phyloP scores from a whole-genome alignment of 2,113 vertebrate genomes.

The Rhabdomys dilectus region DNA sequence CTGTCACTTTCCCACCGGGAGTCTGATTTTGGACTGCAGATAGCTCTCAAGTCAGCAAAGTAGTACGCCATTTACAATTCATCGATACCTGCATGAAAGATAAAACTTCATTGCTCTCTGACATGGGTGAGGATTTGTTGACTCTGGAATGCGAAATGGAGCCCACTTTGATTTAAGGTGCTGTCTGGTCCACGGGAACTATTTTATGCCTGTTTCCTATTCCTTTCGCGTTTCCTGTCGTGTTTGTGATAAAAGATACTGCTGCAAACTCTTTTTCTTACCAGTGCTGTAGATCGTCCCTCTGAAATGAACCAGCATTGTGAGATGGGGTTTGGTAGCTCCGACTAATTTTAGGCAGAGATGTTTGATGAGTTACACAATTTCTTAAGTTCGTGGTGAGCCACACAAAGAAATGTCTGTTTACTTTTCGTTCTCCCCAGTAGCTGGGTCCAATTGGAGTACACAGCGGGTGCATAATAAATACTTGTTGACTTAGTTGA shows the following conservation, averaged over 20 bases:
- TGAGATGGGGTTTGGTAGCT: not conserved
- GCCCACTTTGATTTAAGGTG: conserved; percentile 11
- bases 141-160: conserved; percentile 49
- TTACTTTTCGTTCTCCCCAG: conserved; percentile 56
- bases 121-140: conserved; percentile 35
- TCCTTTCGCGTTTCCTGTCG: conserved; percentile 23
- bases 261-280: conserved; percentile 57
- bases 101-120: conserved; percentile 5
- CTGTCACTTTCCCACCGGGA: not conserved
- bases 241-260: conserved; percentile 58
- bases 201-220: conserved; percentile 62
- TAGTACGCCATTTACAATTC: conserved; percentile 16
- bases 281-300: not conserved
- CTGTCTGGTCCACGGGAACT: not conserved
- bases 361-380: not conserved
- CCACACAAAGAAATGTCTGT: conserved; percentile 55
- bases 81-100: conserved; percentile 47
- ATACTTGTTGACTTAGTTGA: conserved; percentile 78
- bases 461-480: conserved; percentile 78
- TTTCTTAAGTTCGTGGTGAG: conserved; percentile 23
- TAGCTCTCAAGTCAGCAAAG: not conserved
- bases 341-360: not conserved
- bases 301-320: conserved; percentile 38
- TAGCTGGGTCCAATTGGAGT: conserved; percentile 53
- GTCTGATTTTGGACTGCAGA: not conserved